A percentile compares a stretch with the other conserved stretches of the same genome.
phyloP scores from a whole-genome alignment of 2,888 invertebrate species.

The Caenorhabditis plicata region DNA sequence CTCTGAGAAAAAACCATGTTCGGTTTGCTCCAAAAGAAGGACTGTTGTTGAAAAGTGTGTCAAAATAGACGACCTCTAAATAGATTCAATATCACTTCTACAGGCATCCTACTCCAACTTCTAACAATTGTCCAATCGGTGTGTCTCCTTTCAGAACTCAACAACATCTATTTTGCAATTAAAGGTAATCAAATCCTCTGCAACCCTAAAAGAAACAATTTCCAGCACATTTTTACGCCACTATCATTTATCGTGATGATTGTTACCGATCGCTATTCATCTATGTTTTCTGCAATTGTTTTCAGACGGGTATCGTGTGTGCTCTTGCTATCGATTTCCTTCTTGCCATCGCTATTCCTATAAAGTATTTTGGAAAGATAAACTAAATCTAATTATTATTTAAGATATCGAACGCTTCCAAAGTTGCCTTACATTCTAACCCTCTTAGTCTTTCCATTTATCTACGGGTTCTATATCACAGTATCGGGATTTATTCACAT shows the following conservation, averaged over 20 bases:
- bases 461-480: not conserved
- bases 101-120: too few relatives aligned
- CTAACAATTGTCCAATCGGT: conserved; percentile 1
- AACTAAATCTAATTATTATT: not conserved
- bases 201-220: not conserved
- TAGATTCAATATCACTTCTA: too few relatives aligned
- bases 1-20: not conserved
- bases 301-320: conserved; percentile 2
- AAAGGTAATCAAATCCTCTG: not conserved
- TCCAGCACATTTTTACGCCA: not conserved
- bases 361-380: not conserved
- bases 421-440: not conserved
- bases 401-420: conserved; percentile 1
- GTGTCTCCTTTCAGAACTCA: conserved; percentile 4
- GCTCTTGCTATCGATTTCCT: conserved; percentile 3
- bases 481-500: not conserved
- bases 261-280: conserved; percentile 2
- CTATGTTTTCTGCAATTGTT: conserved; percentile 5
- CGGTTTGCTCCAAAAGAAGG: not conserved
- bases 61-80: too few relatives aligned
- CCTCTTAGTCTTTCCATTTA: not conserved
- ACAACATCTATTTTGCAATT: conserved; percentile 2
- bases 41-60: too few relatives aligned
- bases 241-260: not conserved
- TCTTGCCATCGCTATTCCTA: not conserved